Evolutionary conservation across 2,888 invertebrate species (phyloP).

Genomic region (Latheticus oryzae): DNA sequence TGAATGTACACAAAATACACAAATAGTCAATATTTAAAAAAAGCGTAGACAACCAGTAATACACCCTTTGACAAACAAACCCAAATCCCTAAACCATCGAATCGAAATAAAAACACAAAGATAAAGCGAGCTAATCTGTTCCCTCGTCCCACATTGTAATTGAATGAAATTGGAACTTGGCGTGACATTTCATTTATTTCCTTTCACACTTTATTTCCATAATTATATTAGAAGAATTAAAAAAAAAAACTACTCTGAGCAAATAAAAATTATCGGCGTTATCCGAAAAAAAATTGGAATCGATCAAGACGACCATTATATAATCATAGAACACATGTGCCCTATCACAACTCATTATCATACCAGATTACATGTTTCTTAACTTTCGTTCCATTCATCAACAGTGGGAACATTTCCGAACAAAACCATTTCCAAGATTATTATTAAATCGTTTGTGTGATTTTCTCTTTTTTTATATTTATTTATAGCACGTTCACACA

Average conservation of each 20-base stretch:
- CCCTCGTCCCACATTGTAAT: conserved; percentile 11
- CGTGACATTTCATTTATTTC: conserved; percentile 27
- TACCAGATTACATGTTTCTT: conserved; percentile 20
- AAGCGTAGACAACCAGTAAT: conserved; percentile 5
- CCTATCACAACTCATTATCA: conserved; percentile 11
- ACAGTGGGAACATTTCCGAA: conserved; percentile 24
- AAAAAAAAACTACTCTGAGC: conserved; percentile 2
- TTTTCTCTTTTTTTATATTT: conserved; percentile 28
- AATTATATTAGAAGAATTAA: conserved; percentile 14
- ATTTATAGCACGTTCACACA: conserved; percentile 24
- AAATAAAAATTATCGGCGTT: conserved; percentile 13
- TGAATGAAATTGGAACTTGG: conserved; percentile 32
- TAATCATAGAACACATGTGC: conserved; percentile 2
- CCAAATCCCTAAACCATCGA: no score
- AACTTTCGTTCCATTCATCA: conserved; percentile 20
- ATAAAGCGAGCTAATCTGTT: conserved; percentile 2
- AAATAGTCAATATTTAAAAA: background rate
- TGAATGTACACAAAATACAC: no score
- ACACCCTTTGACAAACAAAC: background rate
- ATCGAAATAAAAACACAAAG: conserved; percentile 8
- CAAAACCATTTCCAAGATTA: conserved; percentile 15
- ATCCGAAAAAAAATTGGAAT: no score
- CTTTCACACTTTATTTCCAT: conserved; percentile 23
- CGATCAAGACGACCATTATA: conserved; percentile 4
- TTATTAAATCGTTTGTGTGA: conserved; percentile 10